A percentile compares a stretch with the other conserved stretches of the same genome.
phyloP scores from a whole-genome alignment of 2,113 vertebrate species.

The Melanerpes aurifrons region DNA sequence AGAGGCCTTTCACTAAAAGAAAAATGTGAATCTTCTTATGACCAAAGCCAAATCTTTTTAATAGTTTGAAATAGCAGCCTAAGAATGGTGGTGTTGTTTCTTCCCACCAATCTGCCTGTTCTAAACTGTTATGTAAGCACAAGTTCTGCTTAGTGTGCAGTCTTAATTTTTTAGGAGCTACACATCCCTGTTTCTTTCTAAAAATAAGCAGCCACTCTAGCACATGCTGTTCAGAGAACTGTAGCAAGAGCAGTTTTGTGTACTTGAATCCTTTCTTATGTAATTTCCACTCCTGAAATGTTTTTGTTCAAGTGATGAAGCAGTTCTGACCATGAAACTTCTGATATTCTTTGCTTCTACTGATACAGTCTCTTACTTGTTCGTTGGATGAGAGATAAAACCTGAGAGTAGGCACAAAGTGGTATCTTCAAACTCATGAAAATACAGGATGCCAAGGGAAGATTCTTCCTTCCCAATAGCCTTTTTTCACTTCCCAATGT shows the following conservation, averaged over 20 bases:
- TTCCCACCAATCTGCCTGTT: background rate
- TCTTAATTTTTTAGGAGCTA: constrained; percentile 29
- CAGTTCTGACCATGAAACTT: background rate
- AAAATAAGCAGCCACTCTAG: background rate
- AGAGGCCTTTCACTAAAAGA: constrained; percentile 38
- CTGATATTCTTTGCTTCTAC: background rate
- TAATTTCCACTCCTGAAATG: background rate
- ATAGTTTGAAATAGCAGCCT: background rate
- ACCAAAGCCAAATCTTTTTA: constrained; percentile 39
- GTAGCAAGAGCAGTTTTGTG: background rate
- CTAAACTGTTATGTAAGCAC: constrained; percentile 21
- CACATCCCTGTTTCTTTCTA: background rate
- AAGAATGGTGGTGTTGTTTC: constrained; percentile 6
- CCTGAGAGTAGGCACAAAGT: background rate
- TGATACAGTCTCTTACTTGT: background rate
- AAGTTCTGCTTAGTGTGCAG: background rate
- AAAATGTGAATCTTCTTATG: constrained; percentile 48
- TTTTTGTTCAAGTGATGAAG: background rate
- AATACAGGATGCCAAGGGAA: background rate
- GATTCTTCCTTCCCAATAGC: background rate
- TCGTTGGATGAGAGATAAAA: background rate
- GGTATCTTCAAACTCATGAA: background rate
- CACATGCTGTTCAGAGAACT: background rate
- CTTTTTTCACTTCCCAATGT: background rate
- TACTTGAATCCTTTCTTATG: background rate